Evolutionary conservation across 2,113 vertebrate genomes (phyloP), one percentile per base, ranked within the genome.

Genomic region (Cochlearius cochlearius): DNA sequence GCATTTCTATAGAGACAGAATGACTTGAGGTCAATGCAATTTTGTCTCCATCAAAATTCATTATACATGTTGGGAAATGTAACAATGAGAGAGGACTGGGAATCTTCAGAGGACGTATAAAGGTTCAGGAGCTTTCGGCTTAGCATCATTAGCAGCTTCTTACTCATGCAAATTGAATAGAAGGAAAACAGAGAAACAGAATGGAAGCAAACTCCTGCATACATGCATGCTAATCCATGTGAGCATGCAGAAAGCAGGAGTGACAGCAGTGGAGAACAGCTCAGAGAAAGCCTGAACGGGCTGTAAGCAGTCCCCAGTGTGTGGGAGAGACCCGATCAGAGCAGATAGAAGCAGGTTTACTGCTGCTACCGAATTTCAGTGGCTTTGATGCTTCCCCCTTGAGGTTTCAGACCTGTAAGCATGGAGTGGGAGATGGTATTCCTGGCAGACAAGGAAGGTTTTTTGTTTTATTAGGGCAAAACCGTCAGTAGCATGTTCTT

Each of bases 21-120:
- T 71, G 86, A 93, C 85, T 91, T 43, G 17, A 68, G 68, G 84
- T 95, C 86, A 92, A 52, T 74, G 41, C 53, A 90, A 86, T 96
- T 92, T 92, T 80, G 39, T 59, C 34, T 83, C 58, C 69, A 86
- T 77, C 93, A 96, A 26, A 77, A 96, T 56, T 87, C 72, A 94
- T 87, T 93, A 84, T 36, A 60, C 8, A 7, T 26, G 5, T 36
- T 64, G 56, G 34, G 36, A 93, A 80, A 58, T 38, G 29, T 67
- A 86, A 96, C 41, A 95, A 53, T 22, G 45, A 72, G 43, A 43
- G n/a, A 77, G 64, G 72, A 81, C 49, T 68, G 34, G 34, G 43
- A 88, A 39, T 68, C 41, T 93, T 81, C 63, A 76, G 45, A 74
- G 80, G 23, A 19, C 20, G 5, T 43, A 34, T 27, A 73, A 88